A percentile compares a stretch with the other conserved stretches of the same genome.
phyloP scores from a whole-genome alignment of 1,140 invertebrate genomes.

The Calycopis cecrops region DNA sequence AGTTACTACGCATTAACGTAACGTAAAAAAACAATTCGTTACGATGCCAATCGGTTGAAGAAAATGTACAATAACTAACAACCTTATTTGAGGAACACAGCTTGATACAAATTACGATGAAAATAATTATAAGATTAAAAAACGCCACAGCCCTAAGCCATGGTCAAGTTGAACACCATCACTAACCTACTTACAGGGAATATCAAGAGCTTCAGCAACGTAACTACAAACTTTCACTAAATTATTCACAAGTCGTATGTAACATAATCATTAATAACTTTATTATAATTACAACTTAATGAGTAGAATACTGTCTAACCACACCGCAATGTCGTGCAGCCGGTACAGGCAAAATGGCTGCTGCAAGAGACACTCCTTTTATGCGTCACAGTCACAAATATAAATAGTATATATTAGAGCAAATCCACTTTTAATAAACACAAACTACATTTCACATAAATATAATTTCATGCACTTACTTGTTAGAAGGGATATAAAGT shows the following conservation, averaged over 20 bases:
- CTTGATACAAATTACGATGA: no score
- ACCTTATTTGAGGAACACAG: no score
- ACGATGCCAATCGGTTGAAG: no score
- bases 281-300: not conserved
- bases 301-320: conserved; percentile 26
- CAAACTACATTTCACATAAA: conserved; percentile 51
- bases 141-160: conserved; percentile 1
- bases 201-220: not conserved
- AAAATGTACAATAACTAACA: no score
- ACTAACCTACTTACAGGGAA: conserved; percentile 7
- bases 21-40: not conserved
- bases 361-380: conserved; percentile 73
- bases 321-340: conserved; percentile 71
- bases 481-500: conserved; percentile 74
- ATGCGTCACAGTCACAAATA: conserved; percentile 73
- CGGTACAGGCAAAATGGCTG: conserved; percentile 75
- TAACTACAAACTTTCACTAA: conserved; percentile 1
- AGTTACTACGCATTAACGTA: conserved; percentile 5
- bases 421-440: conserved; percentile 42
- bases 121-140: not conserved
- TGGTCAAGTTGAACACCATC: conserved; percentile 11
- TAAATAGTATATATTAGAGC: conserved; percentile 41
- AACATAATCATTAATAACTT: not conserved
- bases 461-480: conserved; percentile 68
- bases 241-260: not conserved